Conservation (phyloP, 2,888 invertebrate species). For the Chaetogeoica ovagalla region DNA sequence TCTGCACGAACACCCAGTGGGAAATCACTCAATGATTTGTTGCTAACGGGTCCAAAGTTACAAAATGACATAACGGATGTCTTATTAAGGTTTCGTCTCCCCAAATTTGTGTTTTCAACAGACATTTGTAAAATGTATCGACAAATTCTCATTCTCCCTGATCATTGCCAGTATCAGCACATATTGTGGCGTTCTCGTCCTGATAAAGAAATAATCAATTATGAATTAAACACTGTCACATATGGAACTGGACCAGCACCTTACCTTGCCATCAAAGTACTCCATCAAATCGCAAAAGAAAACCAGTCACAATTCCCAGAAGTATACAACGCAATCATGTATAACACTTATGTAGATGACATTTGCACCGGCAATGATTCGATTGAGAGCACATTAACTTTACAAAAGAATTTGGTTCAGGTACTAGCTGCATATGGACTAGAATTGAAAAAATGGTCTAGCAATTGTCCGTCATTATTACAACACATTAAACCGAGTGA, state of each 20-base stretch:
- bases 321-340: constrained; percentile 53
- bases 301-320: constrained; percentile 54
- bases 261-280: constrained; percentile 55
- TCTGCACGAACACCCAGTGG: constrained; percentile 55
- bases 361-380: too few relatives aligned
- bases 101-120: constrained; percentile 13
- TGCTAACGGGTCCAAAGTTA: constrained; percentile 58
- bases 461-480: background rate
- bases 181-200: constrained; percentile 56
- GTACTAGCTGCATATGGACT: background rate
- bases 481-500: background rate
- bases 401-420: constrained; percentile 39
- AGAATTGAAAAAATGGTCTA: constrained; percentile 4
- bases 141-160: constrained; percentile 45
- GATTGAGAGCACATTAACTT: constrained; percentile 52
- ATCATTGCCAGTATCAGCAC: constrained; percentile 55
- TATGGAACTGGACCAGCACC: constrained; percentile 57
- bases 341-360: constrained; percentile 57
- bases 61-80: constrained; percentile 57
- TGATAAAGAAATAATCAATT: constrained; percentile 53
- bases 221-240: constrained; percentile 54
- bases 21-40: constrained; percentile 58
- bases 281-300: constrained; percentile 55
- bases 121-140: constrained; percentile 54
- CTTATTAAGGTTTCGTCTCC: constrained; percentile 3